phyloP scores from a whole-genome alignment of 2,888 invertebrate genomes.

The Drosophila mayaguana region DNA sequence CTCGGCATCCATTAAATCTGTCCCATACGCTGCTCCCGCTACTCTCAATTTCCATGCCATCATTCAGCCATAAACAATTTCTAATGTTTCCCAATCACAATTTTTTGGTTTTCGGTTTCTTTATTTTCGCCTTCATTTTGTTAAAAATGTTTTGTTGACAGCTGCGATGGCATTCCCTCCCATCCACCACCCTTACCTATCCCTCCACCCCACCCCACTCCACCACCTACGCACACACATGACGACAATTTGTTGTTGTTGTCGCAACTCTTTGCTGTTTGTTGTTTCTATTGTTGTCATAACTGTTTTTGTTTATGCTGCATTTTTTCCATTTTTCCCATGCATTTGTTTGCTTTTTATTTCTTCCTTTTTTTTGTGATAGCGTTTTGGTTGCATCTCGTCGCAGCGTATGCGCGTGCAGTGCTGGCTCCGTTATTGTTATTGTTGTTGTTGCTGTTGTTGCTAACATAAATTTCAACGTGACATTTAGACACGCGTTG shows the following conservation, averaged over 20 bases:
- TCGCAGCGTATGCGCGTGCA: conserved; percentile 13
- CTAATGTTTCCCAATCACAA: conserved; percentile 69
- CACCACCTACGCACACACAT: not conserved
- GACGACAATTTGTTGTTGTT: conserved; percentile 48
- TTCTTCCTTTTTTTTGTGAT: not conserved
- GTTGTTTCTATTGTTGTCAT: conserved; percentile 72
- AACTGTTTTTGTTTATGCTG: conserved; percentile 68
- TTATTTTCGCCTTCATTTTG: conserved; percentile 41
- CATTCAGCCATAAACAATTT: conserved; percentile 41
- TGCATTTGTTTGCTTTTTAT: conserved; percentile 10
- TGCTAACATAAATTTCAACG: conserved; percentile 62
- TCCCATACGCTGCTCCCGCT: conserved; percentile 1
- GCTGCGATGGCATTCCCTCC: conserved; percentile 31
- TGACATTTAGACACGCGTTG: conserved; percentile 67
- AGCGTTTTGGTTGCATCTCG: conserved; percentile 6
- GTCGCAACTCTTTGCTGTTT: conserved; percentile 53
- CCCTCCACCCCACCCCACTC: not conserved
- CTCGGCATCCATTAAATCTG: conserved; percentile 29
- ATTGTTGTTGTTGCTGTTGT: conserved; percentile 33
- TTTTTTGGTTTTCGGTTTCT: conserved; percentile 39
- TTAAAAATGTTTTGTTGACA: conserved; percentile 69
- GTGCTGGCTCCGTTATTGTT: conserved; percentile 40
- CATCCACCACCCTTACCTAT: too few species aligned
- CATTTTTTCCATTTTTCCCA: conserved; percentile 45
- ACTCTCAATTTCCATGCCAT: conserved; percentile 26